A percentile compares a stretch with the other conserved stretches of the same genome.
phyloP scores from a whole-genome alignment of 2,797 vertebrate genomes.

The Synanceia verrucosa region DNA sequence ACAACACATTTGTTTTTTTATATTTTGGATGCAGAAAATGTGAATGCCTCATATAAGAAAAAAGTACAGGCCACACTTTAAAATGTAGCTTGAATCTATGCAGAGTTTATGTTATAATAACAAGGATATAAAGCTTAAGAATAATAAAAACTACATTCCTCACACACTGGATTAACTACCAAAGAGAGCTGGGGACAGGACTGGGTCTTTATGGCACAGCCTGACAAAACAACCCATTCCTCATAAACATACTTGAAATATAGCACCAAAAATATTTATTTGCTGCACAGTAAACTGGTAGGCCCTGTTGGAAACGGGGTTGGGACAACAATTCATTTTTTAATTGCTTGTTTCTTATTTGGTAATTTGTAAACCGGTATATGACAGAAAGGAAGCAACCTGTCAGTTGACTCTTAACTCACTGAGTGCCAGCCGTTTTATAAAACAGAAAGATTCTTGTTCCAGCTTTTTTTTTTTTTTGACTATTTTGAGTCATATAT shows the following conservation, averaged over 20 bases:
- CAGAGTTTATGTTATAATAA: constrained; percentile 14
- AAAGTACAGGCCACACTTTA: constrained; percentile 1
- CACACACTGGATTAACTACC: constrained; percentile 8
- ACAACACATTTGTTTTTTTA: constrained; percentile 12
- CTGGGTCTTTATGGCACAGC: neutral
- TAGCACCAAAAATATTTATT: neutral
- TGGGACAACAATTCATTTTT: neutral
- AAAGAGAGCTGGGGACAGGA: neutral
- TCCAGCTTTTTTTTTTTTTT: too few species aligned
- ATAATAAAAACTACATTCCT: constrained; percentile 4
- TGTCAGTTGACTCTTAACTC: too few species aligned
- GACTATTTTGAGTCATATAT: too few species aligned
- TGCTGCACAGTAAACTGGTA: neutral
- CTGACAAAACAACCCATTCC: neutral
- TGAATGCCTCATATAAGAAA: constrained; percentile 8
- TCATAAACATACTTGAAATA: constrained; percentile 4
- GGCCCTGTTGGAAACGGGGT: neutral
- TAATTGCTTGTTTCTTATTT: neutral
- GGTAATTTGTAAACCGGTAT: neutral
- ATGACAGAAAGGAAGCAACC: neutral
- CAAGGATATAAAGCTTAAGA: constrained; percentile 20
- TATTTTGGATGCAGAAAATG: constrained; percentile 1
- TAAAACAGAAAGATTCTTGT: too few species aligned
- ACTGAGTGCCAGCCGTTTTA: too few species aligned
- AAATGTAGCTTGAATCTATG: neutral